Evolutionary conservation across 35 echinoderm and acorn worm genomes (phyloP), one percentile per base, ranked within the genome.

Genomic region (Lytechinus variegatus): DNA sequence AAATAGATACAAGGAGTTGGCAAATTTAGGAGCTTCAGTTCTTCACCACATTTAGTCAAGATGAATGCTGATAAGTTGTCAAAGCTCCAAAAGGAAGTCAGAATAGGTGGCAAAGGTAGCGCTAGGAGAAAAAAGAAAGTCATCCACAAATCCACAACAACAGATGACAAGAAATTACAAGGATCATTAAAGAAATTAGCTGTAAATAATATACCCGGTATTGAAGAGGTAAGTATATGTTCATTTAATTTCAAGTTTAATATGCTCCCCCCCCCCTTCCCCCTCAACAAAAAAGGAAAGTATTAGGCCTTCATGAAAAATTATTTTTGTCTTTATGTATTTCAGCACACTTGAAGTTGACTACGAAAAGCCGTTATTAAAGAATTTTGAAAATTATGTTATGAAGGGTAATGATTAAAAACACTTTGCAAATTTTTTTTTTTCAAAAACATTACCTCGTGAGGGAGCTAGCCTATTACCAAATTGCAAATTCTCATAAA

Each of bases 41-140:
- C 14, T 29, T 54, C 94, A 28, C 54, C 87, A 33, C 27, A 52
- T 28, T 44, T 94, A 52, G 14, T 53, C 44, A 96, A 54, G 52
- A 99, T 99, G 98, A 99, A 99, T 96, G 92, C 96, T 52, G 98
- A 97, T 94, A 98, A 96, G 95, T 55, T 96, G 55, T 87, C 96
- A 53, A 98, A 98, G 89, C 94, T 99, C 27, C 95, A 97, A 86
- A 87, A 87, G 27, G 95, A 98, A 94, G 98, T 99, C 56, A 95
- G 98, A 91, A 98, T 99, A 95, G 98, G 98, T 24, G 98, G 98
- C 12, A 99, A 99, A 94, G 98, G 98, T 0, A 96, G 95, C 14
- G 91, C 95, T 7, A 97, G 98, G 95, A 98, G 98, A 97, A 99
- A 99, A 96, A 98, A 89, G 92, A 99, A 99, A 95, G 96, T 99